Evolutionary conservation across 2,888 invertebrate species (phyloP), one percentile per base, ranked within the genome.

Genomic region (Pegoplata infirma): DNA sequence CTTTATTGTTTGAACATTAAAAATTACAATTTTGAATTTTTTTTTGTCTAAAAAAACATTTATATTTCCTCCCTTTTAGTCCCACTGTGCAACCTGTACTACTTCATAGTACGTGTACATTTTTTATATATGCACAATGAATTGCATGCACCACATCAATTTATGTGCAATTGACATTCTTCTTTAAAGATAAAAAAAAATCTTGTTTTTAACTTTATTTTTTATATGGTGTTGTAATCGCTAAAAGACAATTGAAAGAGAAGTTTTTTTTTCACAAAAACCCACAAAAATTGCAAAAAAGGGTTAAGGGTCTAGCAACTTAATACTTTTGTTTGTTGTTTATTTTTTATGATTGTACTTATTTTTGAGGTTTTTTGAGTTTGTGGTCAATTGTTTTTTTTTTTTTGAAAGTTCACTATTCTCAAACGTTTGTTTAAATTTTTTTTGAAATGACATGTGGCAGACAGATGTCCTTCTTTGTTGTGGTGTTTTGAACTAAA

Each of bases 391-490:
- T 8, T n/a, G n/a, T n/a, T n/a, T n/a, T n/a, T n/a, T n/a, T n/a
- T n/a, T 5, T 47, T 67, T 46, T 76, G 40, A 66, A 59, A 14
- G 21, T 59, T 16, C 47, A 28, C 17, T 56, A 46, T 47, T 67
- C 40, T 47, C n/a, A 12, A n/a, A 40, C 12, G 21, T 12, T 21
- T 55, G n/a, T 66, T 51, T 46, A 51, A 46, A n/a, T n/a, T n/a
- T 32, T 12, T n/a, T 25, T 40, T 55, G 51, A 21, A 61, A 73
- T 73, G 73, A 73, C 77, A 77, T 77, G 73, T 77, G 68, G 56
- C 73, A 73, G 77, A 73, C 73, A 77, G 77, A 77, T 77, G 77
- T 77, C 73, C 77, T 73, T 73, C 63, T 64, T 73, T 67, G 46
- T n/a, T 73, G 36, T 58, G 55, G 66, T 72, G 64, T 66, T n/a